Conservation (phyloP, 2,113 vertebrate genomes). For the Sphaerodactylus townsendi region DNA sequence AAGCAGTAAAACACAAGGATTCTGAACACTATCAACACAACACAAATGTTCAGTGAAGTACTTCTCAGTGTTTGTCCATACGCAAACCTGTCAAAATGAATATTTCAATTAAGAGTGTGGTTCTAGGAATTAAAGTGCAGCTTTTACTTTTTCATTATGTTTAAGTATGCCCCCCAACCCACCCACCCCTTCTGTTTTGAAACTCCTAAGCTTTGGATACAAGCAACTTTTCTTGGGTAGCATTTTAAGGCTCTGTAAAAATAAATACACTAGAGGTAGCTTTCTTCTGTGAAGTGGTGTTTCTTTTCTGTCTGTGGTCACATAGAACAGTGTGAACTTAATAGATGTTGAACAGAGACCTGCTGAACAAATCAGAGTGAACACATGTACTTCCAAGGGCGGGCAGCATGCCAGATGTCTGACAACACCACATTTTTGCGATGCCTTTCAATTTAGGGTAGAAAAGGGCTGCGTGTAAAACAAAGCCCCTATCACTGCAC, state of each 20-base stretch:
- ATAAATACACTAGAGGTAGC: not conserved
- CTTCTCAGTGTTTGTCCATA: no score
- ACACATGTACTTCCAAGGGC: constrained; percentile 21
- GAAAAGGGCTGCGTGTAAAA: no score
- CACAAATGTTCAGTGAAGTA: no score
- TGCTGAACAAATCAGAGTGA: constrained; percentile 11
- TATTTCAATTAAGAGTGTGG: no score
- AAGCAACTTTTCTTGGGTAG: not conserved
- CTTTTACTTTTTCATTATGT: no score
- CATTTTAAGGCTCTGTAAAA: not conserved
- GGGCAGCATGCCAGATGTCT: not conserved
- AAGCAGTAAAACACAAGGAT: no score
- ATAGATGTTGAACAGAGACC: not conserved
- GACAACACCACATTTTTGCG: not conserved
- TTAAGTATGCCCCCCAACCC: no score
- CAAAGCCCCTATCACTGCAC: no score
- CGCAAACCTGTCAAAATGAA: no score
- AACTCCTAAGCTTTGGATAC: constrained; percentile 42
- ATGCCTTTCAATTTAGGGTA: not conserved
- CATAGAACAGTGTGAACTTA: not conserved
- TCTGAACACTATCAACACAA: no score
- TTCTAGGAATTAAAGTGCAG: no score
- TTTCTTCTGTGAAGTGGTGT: constrained; percentile 14
- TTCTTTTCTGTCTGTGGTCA: constrained; percentile 4
- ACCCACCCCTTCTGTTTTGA: not conserved